A percentile compares a stretch with the other conserved stretches of the same genome.
These are phyloP conservation scores for Charanyca ferruginea DNA, from an alignment of 2,888 invertebrate species.

Conservation along the genomic window DNA sequence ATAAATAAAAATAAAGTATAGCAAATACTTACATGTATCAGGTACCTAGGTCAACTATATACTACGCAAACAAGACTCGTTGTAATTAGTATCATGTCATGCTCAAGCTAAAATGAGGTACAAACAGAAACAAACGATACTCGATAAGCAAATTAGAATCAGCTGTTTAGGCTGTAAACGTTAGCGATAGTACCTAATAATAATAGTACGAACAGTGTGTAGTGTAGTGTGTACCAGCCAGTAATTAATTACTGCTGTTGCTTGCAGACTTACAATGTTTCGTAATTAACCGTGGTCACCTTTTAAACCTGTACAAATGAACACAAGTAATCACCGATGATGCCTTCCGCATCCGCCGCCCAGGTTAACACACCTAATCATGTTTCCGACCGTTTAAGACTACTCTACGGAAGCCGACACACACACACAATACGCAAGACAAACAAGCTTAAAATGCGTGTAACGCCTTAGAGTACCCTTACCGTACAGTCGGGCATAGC, in stretches of 20 bases:
- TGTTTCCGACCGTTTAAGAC: constrained; percentile 29
- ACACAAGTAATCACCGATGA: constrained; percentile 44
- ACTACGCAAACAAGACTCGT: not conserved
- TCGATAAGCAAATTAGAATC: constrained; percentile 58
- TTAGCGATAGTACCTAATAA: constrained; percentile 24
- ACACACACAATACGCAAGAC: constrained; percentile 43
- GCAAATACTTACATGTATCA: too few species aligned
- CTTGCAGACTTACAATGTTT: constrained; percentile 44
- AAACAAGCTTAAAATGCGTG: constrained; percentile 47
- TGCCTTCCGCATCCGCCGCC: constrained; percentile 42
- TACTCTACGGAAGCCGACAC: constrained; percentile 49
- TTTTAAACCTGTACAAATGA: constrained; percentile 38
- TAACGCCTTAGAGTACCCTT: constrained; percentile 14
- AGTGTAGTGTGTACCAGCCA: constrained; percentile 2
- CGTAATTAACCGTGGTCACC: constrained; percentile 46
- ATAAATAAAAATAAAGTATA: too few species aligned
- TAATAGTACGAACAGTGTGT: constrained; percentile 24
- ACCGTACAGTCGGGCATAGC: constrained; percentile 5
- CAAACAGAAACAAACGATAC: constrained; percentile 17
- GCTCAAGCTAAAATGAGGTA: constrained; percentile 26
- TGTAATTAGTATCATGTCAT: constrained; percentile 33
- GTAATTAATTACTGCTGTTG: constrained; percentile 46
- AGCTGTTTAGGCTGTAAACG: constrained; percentile 34
- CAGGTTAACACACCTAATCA: constrained; percentile 60
- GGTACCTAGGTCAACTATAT: not conserved